These are phyloP conservation scores for Spea bombifrons DNA, from an alignment of 2,113 vertebrate genomes.

Conservation along the genomic window DNA sequence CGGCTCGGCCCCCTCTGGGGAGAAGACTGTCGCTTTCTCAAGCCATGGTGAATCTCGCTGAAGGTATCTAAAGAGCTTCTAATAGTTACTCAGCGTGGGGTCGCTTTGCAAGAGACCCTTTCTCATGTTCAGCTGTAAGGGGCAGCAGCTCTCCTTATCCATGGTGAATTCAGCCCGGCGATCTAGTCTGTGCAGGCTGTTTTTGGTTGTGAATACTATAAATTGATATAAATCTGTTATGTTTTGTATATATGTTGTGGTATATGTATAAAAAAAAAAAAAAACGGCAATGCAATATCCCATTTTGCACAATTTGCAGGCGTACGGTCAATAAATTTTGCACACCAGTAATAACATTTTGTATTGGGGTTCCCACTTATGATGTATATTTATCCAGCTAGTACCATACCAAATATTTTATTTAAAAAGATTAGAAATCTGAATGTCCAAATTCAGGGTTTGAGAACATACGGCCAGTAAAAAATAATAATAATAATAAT, in stretches of 20 bases:
- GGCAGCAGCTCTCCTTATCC: too few species aligned
- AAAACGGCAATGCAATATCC: constrained; percentile 50
- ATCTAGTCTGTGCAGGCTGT: not conserved
- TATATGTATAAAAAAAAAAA: constrained; percentile 55
- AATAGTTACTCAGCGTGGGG: too few species aligned
- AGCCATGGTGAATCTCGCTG: too few species aligned
- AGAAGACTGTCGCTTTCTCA: too few species aligned
- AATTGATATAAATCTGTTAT: not conserved
- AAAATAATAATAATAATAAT: too few species aligned
- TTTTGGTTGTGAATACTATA: constrained; percentile 38
- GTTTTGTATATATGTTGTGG: constrained; percentile 39
- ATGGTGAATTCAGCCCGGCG: too few species aligned
- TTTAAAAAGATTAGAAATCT: not conserved
- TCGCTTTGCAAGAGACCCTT: too few species aligned
- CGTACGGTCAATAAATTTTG: constrained; percentile 5
- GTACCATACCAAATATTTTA: constrained; percentile 29
- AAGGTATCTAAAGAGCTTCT: too few species aligned
- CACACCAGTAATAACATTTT: not conserved
- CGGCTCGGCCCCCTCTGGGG: too few species aligned
- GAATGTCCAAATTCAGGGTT: constrained; percentile 26
- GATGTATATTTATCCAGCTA: constrained; percentile 11
- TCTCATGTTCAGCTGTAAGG: too few species aligned
- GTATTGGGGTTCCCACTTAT: not conserved
- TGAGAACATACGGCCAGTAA: not conserved
- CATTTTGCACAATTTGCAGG: constrained; percentile 53